These are phyloP conservation scores for Rhabdornis inornatus DNA, from an alignment of 2,113 vertebrate genomes.

Conservation along the genomic window DNA sequence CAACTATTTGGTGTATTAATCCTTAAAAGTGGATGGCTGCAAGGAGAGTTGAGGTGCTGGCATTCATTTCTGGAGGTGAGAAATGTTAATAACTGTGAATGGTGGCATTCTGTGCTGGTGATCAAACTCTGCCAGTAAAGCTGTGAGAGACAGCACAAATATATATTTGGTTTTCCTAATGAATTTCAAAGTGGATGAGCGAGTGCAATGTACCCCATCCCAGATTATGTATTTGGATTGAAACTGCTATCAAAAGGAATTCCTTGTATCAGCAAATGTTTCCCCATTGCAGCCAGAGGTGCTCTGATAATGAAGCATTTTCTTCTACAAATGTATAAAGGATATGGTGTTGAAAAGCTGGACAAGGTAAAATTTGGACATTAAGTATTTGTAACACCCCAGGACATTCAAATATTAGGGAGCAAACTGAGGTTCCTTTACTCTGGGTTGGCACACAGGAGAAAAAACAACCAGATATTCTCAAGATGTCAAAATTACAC, in stretches of 20 bases:
- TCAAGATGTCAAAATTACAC: background rate
- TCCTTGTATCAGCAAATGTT: background rate
- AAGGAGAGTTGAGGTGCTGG: background rate
- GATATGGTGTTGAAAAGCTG: background rate
- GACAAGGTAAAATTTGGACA: background rate
- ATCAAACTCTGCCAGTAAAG: background rate
- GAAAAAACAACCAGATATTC: background rate
- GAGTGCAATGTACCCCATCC: background rate
- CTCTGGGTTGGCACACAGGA: background rate
- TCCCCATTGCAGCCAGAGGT: background rate
- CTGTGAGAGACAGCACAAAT: background rate
- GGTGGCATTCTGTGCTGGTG: background rate
- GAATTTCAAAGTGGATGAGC: background rate
- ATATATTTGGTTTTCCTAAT: background rate
- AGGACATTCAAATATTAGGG: background rate
- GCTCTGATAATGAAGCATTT: background rate
- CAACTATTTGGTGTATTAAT: background rate
- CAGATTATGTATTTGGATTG: fast-evolving
- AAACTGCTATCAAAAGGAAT: background rate
- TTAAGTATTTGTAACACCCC: background rate
- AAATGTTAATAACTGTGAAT: background rate
- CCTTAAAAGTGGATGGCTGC: background rate
- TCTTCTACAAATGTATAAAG: background rate
- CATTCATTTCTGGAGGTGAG: background rate
- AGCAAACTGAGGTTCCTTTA: background rate